A percentile compares a stretch with the other conserved stretches of the same genome.
phyloP scores from a whole-genome alignment of 1,140 invertebrate genomes.

The Tetramorium simillimum region DNA sequence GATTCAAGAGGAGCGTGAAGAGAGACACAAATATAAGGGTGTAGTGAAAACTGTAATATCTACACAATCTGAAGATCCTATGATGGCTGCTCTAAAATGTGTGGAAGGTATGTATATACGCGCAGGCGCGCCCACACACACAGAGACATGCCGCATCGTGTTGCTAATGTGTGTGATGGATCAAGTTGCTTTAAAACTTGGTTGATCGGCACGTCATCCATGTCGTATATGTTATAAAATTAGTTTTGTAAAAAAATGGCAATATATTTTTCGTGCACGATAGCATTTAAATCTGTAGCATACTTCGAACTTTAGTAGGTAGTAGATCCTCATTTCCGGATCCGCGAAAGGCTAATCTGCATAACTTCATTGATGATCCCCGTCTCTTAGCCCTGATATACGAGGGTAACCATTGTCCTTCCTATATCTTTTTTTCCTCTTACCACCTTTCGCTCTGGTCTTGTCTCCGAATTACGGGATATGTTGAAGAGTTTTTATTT shows the following conservation, averaged over 20 bases:
- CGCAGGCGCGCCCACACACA: no score
- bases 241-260: neutral
- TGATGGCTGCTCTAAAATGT: constrained; percentile 83
- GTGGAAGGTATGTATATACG: constrained; percentile 79
- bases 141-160: no score
- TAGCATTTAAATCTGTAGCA: constrained; percentile 34
- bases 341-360: constrained; percentile 78
- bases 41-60: constrained; percentile 85
- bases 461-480: neutral
- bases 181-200: no score
- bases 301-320: constrained; percentile 68
- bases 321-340: constrained; percentile 74
- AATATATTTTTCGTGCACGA: neutral
- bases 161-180: no score
- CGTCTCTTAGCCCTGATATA: constrained; percentile 80
- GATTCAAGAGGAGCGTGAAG: constrained; percentile 98
- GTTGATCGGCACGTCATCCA: no score
- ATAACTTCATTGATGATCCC: constrained; percentile 80
- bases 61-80: constrained; percentile 81
- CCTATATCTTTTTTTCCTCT: constrained; percentile 57
- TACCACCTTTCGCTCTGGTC: neutral
- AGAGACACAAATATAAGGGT: constrained; percentile 96
- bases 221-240: no score
- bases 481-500: constrained; percentile 50
- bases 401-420: constrained; percentile 79